Conservation (phyloP, 2,113 vertebrate species). For the Potamarius usumacintae region DNA sequence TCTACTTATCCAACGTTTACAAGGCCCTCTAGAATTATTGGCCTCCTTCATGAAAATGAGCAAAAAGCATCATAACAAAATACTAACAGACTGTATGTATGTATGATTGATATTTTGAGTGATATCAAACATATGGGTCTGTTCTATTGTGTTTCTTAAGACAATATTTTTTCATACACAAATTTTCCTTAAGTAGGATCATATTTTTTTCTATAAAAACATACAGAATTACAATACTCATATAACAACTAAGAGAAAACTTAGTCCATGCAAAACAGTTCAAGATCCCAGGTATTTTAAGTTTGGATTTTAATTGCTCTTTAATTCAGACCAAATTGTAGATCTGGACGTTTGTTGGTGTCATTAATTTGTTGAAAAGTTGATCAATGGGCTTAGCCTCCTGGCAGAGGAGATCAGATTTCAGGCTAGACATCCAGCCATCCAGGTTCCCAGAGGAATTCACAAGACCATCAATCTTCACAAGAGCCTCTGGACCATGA, state of each 20-base stretch:
- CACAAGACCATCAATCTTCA: background rate
- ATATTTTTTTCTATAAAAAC: background rate
- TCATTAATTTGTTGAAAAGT: background rate
- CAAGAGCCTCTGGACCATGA: background rate
- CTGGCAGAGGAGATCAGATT: background rate
- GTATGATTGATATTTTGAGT: background rate
- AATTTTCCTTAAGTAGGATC: background rate
- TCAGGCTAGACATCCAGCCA: background rate
- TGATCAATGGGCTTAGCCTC: background rate
- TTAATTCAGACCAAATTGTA: background rate
- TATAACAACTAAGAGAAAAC: background rate
- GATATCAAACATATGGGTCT: background rate
- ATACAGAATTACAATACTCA: background rate
- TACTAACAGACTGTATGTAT: no score
- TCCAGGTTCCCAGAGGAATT: background rate
- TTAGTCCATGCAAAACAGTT: background rate
- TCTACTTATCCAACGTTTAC: constrained; percentile 1
- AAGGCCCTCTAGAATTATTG: background rate
- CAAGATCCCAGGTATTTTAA: background rate
- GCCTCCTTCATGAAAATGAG: background rate
- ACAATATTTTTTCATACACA: background rate
- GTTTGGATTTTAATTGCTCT: background rate
- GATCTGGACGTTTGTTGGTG: background rate
- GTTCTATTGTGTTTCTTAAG: background rate
- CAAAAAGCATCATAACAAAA: background rate